These are phyloP conservation scores for Diachasmimorpha longicaudata DNA, from an alignment of 1,140 invertebrate species.

Conservation along the genomic window DNA sequence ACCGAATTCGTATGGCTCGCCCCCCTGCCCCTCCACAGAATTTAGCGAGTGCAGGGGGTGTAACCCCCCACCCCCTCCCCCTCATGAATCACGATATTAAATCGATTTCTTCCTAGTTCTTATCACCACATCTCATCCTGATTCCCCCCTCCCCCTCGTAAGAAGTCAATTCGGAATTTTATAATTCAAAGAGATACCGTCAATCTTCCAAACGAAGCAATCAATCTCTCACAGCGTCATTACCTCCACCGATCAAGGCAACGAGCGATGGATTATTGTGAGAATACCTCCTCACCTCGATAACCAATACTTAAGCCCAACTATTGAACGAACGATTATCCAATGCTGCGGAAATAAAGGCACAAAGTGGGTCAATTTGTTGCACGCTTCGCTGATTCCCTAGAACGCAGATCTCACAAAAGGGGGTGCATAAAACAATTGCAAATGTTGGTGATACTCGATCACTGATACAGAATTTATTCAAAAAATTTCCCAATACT, in stretches of 20 bases:
- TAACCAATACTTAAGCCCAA: neutral
- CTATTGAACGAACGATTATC: constrained; percentile 29
- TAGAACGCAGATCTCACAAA: constrained; percentile 16
- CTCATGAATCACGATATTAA: too few relatives aligned
- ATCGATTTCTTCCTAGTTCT: too few relatives aligned
- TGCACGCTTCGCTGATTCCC: constrained; percentile 24
- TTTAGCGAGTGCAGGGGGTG: too few relatives aligned
- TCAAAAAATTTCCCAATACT: too few relatives aligned
- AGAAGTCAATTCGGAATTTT: too few relatives aligned
- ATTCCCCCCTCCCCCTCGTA: too few relatives aligned
- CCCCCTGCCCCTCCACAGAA: too few relatives aligned
- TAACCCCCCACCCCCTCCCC: too few relatives aligned
- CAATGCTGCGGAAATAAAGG: constrained; percentile 27
- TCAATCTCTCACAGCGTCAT: neutral
- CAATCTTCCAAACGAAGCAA: too few relatives aligned
- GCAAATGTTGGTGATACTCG: neutral
- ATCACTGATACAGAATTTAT: neutral
- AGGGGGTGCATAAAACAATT: neutral
- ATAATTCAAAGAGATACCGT: too few relatives aligned
- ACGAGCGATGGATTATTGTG: neutral
- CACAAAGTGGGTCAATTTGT: constrained; percentile 32
- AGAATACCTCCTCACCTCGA: neutral
- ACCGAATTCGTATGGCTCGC: too few relatives aligned
- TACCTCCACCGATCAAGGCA: neutral
- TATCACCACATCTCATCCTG: too few relatives aligned